Conservation (phyloP, 2,888 invertebrate species). For the Pachycephus smyrnensis region DNA sequence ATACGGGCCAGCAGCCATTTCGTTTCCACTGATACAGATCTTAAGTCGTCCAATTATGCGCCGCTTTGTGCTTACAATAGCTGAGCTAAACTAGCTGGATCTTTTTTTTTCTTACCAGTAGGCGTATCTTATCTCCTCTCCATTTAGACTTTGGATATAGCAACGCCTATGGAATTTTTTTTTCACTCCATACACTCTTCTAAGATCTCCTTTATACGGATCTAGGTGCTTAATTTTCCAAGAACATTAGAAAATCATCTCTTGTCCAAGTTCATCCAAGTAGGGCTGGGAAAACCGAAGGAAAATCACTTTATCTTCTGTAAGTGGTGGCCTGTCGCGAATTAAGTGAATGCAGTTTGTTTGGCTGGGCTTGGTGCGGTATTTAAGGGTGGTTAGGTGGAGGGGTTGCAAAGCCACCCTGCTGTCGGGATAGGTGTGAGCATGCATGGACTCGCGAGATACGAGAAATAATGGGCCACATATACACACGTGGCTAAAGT, state of each 20-base stretch:
- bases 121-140: too few species aligned
- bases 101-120: too few species aligned
- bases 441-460: slow-evolving; percentile 59
- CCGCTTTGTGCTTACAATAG: slow-evolving; percentile 12
- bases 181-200: too few species aligned
- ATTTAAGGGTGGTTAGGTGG: slow-evolving; percentile 33
- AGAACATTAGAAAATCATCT: too few species aligned
- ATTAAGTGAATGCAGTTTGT: slow-evolving; percentile 47
- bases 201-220: too few species aligned
- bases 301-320: too few species aligned
- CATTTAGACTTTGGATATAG: too few species aligned
- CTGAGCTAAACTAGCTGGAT: too few species aligned
- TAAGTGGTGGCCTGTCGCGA: slow-evolving; percentile 19
- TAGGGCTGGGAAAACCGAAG: too few species aligned
- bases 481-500: slow-evolving; percentile 39
- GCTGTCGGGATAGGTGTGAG: slow-evolving; percentile 29
- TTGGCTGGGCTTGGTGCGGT: slow-evolving; percentile 35
- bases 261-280: too few species aligned
- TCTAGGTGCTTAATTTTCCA: too few species aligned
- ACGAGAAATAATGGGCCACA: slow-evolving; percentile 59
- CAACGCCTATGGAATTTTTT: too few species aligned
- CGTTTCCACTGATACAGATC: slow-evolving; percentile 24
- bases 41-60: slow-evolving; percentile 21
- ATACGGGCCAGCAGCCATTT: slow-evolving; percentile 11
- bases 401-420: slow-evolving; percentile 25